Evolutionary conservation across 2,797 vertebrate genomes (phyloP), one percentile per base, ranked within the genome.

Genomic region (Pteropus rufus): DNA sequence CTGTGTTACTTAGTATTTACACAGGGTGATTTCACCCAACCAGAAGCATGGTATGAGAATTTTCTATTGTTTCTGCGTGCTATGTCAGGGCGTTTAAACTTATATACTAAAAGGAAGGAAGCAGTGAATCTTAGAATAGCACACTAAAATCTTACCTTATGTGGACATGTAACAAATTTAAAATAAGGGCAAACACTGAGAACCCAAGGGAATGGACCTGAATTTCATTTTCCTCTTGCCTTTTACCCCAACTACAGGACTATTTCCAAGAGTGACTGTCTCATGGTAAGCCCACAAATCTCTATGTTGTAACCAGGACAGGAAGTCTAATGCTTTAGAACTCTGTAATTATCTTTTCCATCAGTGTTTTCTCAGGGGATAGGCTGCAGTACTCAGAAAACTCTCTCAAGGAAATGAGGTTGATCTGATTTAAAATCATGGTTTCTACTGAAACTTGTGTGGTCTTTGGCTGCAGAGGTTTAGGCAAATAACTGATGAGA

Each of bases 301-400:
- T 46, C 86, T 92, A 11, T 87, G 89, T 62, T 76, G n/a, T 54
- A 49, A 93, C 60, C 58, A 80, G 69, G 44, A 60, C 69, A 89
- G 73, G 87, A 93, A 86, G 16, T 29, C 54, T 56, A 65, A 82
- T 93, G 87, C 67, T 89, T 89, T 62, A 93, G 62, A 80, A 58
- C 89, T 77, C 88, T 64, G 88, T 95, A 95, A 94, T 96, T 91
- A 75, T 92, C 62, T 94, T 96, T 93, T 49, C 94, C 62, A 72
- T 93, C 73, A 89, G 34, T 23, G 2, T 86, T 89, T 94, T 91
- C 90, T 69, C 84, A 8, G 39, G 67, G 58, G 69, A 85, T 62
- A 84, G 52, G 46, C 72, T 84, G 65, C 34, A 18, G 18, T 24
- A 70, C 39, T 64, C 34, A 80, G 58, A 58, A 67, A 81, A 67